Base-by-base conservation (phyloP, 2,113 vertebrate species). In the Cacatua alba region DNA sequence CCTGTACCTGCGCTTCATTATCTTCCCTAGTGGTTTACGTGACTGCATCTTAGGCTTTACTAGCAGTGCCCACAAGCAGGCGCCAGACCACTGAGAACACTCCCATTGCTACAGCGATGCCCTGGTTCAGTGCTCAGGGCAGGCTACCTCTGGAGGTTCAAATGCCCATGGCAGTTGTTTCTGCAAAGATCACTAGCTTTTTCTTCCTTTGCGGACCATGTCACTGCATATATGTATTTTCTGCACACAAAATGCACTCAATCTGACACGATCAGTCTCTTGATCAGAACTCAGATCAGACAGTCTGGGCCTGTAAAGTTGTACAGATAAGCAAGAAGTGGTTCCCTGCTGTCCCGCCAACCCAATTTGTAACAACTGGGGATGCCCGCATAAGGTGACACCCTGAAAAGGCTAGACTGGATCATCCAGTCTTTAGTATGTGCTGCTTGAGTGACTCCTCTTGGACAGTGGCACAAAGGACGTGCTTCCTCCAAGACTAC, bases 141-240 rank as follows among this genome's bases (percentile, higher is more conserved):
- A 77, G 37, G 12, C 31, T 39, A 0, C 15, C 46, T 81, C 72
- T n/a, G 31, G 31, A 84, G 24, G 41, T 52, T 74, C 53, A 57
- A 67, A 67, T 17, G 51, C 14, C 68, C 68, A 37, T 3, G 15
- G 60, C 55, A 86, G 21, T 7, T 19, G 25, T 67, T 92, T 49
- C 72, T 39, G 17, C 31, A 19, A 71, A 70, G 17, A 84, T 48
- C 23, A 26, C 11, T 2, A 2, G 9, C 13, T 67, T 64, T 14
- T 68, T 48, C 49, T 52, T 44, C 39, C 53, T 83, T 55, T 70
- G 51, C 17, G 52, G 21, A 92, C 29, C 19, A 64, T 9, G 7
- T 43, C 7, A 65, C 26, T 52, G 39, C 4, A 2, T 15, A 33
- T 8, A 6, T 5, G 0, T 9, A 3, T 31, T 29, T 48, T 90